A percentile compares a stretch with the other conserved stretches of the same genome.
phyloP scores from a whole-genome alignment of 2,113 vertebrate species.

The Oncorhynchus masou region DNA sequence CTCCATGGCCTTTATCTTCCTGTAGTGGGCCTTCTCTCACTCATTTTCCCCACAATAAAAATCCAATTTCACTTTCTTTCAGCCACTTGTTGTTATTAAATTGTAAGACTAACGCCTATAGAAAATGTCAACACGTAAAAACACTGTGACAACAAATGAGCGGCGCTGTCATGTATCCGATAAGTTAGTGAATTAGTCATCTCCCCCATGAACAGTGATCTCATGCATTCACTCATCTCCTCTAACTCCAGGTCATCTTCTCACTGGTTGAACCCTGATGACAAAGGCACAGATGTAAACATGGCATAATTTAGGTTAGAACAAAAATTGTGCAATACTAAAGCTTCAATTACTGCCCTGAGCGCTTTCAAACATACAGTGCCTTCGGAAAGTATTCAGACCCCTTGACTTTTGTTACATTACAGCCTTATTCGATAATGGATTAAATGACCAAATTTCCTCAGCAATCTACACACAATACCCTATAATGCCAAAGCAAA shows the following conservation, averaged over 20 bases:
- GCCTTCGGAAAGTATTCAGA: no score
- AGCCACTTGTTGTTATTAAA: not conserved
- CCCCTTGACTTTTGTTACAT: no score
- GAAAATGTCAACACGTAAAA: no score
- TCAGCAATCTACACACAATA: no score
- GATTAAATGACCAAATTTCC: no score
- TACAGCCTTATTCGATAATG: no score
- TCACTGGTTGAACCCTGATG: constrained; percentile 17
- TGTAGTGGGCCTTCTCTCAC: constrained; percentile 27
- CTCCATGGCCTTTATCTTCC: constrained; percentile 32
- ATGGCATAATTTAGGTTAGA: not conserved
- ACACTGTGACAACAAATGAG: not conserved
- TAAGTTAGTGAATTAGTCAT: not conserved
- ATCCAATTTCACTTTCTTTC: constrained; percentile 45
- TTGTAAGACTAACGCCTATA: not conserved
- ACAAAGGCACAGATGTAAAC: constrained; percentile 5
- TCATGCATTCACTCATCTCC: constrained; percentile 29
- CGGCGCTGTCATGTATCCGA: not conserved
- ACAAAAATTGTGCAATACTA: no score
- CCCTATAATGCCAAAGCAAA: no score
- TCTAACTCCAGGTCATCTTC: constrained; percentile 9
- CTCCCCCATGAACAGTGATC: constrained; percentile 29
- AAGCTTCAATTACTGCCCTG: no score
- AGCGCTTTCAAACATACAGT: no score
- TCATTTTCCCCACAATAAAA: constrained; percentile 67